Conservation (phyloP, 2,888 invertebrate species). For the Drosophila percnosoma region DNA sequence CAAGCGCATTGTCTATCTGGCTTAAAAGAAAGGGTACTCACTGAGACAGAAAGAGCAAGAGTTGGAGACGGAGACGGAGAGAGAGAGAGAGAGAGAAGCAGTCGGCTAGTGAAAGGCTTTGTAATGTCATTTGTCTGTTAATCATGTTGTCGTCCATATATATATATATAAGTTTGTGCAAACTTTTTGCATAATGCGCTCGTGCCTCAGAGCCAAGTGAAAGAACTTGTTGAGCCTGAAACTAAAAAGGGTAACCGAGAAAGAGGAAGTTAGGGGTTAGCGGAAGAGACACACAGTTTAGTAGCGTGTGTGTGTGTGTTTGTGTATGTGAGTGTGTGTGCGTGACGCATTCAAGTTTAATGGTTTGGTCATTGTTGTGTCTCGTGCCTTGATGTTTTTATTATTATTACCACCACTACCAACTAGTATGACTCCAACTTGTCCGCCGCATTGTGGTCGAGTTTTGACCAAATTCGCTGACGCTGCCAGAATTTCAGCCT, state of each 20-base stretch:
- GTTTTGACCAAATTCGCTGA: conserved; percentile 12
- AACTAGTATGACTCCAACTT: not conserved
- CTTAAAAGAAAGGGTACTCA: conserved; percentile 7
- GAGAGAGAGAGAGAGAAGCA: conserved; percentile 5
- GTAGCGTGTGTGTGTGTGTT: not conserved
- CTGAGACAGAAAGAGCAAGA: conserved; percentile 37
- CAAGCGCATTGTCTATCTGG: conserved; percentile 57
- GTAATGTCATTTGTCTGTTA: conserved; percentile 75
- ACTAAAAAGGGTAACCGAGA: conserved; percentile 4
- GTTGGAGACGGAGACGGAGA: conserved; percentile 6
- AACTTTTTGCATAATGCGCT: conserved; percentile 73
- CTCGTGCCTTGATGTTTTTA: conserved; percentile 20
- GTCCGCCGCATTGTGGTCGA: conserved; percentile 27
- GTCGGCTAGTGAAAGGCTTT: conserved; percentile 71
- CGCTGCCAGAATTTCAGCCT: not conserved
- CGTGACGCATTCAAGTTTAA: conserved; percentile 72
- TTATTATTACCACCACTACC: conserved; percentile 10
- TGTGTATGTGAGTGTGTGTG: conserved; percentile 29
- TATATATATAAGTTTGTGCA: conserved; percentile 54
- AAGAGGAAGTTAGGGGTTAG: not conserved
- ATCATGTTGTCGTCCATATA: conserved; percentile 70
- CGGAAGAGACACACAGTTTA: conserved; percentile 9
- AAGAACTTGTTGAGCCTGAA: conserved; percentile 68
- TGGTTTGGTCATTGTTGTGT: conserved; percentile 52
- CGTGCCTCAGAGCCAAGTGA: conserved; percentile 60